A percentile compares a stretch with the other conserved stretches of the same genome.
phyloP scores from a whole-genome alignment of 2,113 vertebrate species.

The Pseudonaja textilis region DNA sequence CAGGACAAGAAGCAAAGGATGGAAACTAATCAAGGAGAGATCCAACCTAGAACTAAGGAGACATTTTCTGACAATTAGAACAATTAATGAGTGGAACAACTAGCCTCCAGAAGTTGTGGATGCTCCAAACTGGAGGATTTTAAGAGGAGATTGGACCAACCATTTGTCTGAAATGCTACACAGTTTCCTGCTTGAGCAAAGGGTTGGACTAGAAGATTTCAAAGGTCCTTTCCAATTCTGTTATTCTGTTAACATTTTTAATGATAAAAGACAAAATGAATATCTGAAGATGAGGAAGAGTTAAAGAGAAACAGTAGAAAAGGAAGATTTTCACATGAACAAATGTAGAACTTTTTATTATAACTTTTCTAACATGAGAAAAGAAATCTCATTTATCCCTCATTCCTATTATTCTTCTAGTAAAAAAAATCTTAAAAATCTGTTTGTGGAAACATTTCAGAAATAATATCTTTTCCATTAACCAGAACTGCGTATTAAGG shows the following conservation, averaged over 20 bases:
- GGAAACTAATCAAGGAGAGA: background rate
- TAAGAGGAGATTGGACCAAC: background rate
- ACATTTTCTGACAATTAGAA: background rate
- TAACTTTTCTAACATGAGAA: background rate
- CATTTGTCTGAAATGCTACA: background rate
- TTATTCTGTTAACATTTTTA: conserved; percentile 11
- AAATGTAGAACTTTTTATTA: conserved; percentile 11
- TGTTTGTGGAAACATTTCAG: background rate
- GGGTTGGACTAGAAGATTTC: background rate
- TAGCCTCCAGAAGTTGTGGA: background rate
- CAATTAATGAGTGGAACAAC: background rate
- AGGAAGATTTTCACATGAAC: conserved; percentile 22
- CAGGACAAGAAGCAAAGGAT: background rate
- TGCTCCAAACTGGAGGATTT: background rate
- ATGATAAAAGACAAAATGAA: conserved; percentile 45
- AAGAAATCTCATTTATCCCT: background rate
- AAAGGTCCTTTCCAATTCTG: background rate
- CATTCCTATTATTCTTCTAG: conserved; percentile 3
- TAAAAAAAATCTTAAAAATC: background rate
- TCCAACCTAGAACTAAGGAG: background rate
- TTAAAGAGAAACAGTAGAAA: background rate
- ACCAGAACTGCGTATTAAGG: background rate
- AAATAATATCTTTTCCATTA: fast-evolving
- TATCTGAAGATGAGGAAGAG: background rate
- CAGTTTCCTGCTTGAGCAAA: background rate